Percentiles rank a stretch among this genome's conserved stretches.
phyloP scores from a whole-genome alignment of 2,113 vertebrate genomes.

The Cryptoleucopteryx plumbea region DNA sequence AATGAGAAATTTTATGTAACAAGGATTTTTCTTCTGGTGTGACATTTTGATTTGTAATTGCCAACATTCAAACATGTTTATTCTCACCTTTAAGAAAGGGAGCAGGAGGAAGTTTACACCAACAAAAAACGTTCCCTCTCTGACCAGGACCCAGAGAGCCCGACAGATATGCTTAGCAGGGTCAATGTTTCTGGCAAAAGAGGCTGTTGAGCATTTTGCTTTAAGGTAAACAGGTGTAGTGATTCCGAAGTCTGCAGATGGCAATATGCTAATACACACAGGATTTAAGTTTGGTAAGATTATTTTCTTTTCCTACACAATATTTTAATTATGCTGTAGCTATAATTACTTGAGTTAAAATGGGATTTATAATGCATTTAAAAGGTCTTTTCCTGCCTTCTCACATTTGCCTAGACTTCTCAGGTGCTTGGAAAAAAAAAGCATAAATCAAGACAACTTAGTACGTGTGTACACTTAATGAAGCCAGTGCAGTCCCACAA shows the following conservation, averaged over 20 bases:
- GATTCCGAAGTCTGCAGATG: background rate
- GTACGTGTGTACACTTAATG: background rate
- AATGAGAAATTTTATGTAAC: background rate
- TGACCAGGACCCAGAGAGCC: background rate
- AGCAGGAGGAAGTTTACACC: background rate
- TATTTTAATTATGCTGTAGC: background rate
- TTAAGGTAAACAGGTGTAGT: background rate
- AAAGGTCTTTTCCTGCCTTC: slow-evolving; percentile 14
- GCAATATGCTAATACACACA: background rate
- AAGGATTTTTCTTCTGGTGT: background rate
- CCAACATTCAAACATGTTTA: background rate
- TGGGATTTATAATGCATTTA: background rate
- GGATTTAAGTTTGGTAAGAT: background rate
- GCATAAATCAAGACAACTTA: background rate
- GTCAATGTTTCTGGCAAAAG: background rate
- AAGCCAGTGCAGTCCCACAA: background rate
- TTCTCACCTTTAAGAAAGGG: background rate
- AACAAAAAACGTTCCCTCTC: fast-evolving
- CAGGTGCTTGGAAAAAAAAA: background rate
- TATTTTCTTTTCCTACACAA: background rate
- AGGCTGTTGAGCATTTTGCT: background rate
- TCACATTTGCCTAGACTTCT: background rate
- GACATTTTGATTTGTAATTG: slow-evolving; percentile 25
- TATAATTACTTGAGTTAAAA: slow-evolving; percentile 6
- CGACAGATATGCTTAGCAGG: background rate